Percentiles rank a stretch among this genome's conserved stretches.
Conservation (phyloP, 2,888 invertebrate genomes). For the Atrina japonica region DNA sequence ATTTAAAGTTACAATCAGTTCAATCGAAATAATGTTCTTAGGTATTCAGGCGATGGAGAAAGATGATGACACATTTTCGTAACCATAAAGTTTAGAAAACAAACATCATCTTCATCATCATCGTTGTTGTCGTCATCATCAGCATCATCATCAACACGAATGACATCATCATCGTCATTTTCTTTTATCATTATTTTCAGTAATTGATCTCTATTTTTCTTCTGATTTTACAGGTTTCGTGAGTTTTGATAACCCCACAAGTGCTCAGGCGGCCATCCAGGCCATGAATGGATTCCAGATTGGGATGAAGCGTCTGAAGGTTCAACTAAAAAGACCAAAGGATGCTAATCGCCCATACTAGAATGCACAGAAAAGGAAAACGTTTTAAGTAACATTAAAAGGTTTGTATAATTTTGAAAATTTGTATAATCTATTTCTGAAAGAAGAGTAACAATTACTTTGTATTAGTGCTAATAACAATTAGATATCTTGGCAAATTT, state of each 20-base stretch:
- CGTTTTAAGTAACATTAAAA: not conserved
- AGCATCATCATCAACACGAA: not conserved
- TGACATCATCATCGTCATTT: too few relatives aligned
- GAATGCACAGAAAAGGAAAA: constrained; percentile 1
- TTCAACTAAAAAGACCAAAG: constrained; percentile 99
- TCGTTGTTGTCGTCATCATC: too few relatives aligned
- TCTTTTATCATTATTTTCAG: too few relatives aligned
- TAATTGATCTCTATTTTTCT: not conserved
- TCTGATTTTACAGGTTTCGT: constrained; percentile 91
- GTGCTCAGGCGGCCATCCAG: constrained; percentile 99
- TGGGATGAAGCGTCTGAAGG: constrained; percentile 99
- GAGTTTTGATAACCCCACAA: constrained; percentile 98
- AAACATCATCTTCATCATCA: not conserved
- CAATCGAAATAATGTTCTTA: too few relatives aligned
- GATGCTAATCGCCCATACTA: constrained; percentile 99
- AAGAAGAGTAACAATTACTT: not conserved
- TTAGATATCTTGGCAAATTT: too few relatives aligned
- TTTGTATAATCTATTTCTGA: not conserved
- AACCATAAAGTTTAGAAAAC: not conserved
- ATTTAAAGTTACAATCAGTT: too few relatives aligned
- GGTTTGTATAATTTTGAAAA: too few relatives aligned
- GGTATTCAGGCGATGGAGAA: too few relatives aligned
- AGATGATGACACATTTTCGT: not conserved
- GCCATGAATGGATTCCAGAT: constrained; percentile 99
- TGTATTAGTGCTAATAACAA: too few relatives aligned